These are phyloP conservation scores for Epinephelus coioides DNA, from an alignment of 2,797 vertebrate genomes.

Conservation along the genomic window DNA sequence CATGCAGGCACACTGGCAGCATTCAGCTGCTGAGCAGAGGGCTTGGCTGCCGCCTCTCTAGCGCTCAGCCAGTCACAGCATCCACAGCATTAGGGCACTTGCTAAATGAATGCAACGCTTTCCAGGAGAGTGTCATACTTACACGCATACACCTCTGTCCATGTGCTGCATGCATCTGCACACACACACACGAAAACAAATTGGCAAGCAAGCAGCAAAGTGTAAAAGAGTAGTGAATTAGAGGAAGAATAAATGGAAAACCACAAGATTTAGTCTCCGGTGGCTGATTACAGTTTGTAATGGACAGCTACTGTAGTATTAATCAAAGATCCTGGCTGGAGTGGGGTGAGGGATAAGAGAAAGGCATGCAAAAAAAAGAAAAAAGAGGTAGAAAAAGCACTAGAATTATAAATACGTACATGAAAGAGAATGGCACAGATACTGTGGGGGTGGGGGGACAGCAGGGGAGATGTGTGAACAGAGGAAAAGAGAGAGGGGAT, in stretches of 20 bases:
- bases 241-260: slow-evolving; percentile 40
- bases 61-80: slow-evolving; percentile 62
- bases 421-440: slow-evolving; percentile 29
- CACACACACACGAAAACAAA: background rate
- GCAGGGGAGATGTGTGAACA: slow-evolving; percentile 4
- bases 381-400: slow-evolving; percentile 3
- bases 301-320: slow-evolving; percentile 56
- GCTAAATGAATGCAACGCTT: slow-evolving; percentile 65
- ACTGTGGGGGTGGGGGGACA: background rate
- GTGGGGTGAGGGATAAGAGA: slow-evolving; percentile 11
- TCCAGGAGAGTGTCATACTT: slow-evolving; percentile 35
- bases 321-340: slow-evolving; percentile 68
- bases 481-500: slow-evolving; percentile 5
- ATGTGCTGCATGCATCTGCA: slow-evolving; percentile 23
- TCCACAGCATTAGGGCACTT: slow-evolving; percentile 58
- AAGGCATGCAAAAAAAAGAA: background rate
- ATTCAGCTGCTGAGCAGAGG: slow-evolving; percentile 68
- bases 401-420: slow-evolving; percentile 36
- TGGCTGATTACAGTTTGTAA: slow-evolving; percentile 67
- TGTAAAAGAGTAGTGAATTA: slow-evolving; percentile 39
- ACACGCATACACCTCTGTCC: slow-evolving; percentile 30
- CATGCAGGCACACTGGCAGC: slow-evolving; percentile 72
- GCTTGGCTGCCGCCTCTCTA: slow-evolving; percentile 64
- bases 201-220: slow-evolving; percentile 35
- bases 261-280: slow-evolving; percentile 40